Conservation (phyloP, 2,797 vertebrate species). For the Emydoidea blandingii region DNA sequence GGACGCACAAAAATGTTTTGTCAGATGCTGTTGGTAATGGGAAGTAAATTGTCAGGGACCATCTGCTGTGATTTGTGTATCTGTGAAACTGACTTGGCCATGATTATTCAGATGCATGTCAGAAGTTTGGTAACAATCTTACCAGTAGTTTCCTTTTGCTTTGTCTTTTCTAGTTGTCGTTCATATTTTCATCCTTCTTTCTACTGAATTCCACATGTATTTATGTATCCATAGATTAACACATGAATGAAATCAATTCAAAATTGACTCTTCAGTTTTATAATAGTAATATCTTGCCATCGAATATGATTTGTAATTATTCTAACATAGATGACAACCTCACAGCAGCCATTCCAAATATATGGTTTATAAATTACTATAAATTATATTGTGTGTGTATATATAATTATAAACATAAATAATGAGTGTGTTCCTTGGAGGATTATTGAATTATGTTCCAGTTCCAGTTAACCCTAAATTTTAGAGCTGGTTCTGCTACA, state of each 20-base stretch:
- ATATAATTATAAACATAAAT: background rate
- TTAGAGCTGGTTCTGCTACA: background rate
- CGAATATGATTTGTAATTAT: background rate
- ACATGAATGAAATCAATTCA: background rate
- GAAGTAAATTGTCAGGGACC: constrained; percentile 43
- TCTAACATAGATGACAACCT: background rate
- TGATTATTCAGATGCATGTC: constrained; percentile 19
- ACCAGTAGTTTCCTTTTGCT: background rate
- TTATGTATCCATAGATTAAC: constrained; percentile 2
- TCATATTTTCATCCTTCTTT: background rate
- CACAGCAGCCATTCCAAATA: background rate
- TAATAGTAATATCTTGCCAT: fast-evolving
- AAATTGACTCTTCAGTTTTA: background rate
- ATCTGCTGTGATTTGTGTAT: constrained; percentile 44
- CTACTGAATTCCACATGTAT: background rate
- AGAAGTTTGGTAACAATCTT: constrained; percentile 1
- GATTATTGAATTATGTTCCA: background rate
- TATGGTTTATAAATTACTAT: background rate
- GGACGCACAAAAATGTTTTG: background rate
- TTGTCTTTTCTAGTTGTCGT: background rate
- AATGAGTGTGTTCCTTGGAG: background rate
- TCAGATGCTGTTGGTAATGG: background rate
- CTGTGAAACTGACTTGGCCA: background rate
- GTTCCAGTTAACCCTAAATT: background rate
- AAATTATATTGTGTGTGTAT: background rate